These are phyloP conservation scores for Drosophila takahashii DNA, from an alignment of 1,140 invertebrate genomes.

Conservation along the genomic window DNA sequence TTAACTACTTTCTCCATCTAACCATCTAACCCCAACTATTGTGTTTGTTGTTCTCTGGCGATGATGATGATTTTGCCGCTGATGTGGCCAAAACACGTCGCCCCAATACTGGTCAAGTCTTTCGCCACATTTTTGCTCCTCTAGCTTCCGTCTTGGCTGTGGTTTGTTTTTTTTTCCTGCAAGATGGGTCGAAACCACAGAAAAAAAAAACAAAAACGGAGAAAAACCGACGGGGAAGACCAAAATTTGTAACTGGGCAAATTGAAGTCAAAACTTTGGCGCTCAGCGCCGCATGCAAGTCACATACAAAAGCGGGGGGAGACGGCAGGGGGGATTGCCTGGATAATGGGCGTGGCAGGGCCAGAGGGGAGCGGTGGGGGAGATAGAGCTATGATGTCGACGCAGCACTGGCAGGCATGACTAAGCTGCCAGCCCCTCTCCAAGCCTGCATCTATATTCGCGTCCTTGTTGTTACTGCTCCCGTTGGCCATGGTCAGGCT, in stretches of 20 bases:
- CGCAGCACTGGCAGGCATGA: constrained; percentile 70
- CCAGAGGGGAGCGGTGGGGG: neutral
- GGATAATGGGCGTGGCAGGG: constrained; percentile 6
- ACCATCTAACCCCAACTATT: neutral
- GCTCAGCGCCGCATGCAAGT: constrained; percentile 70
- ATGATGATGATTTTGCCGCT: constrained; percentile 44
- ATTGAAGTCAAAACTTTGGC: constrained; percentile 78
- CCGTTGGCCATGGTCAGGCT: constrained; percentile 50
- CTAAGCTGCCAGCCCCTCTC: constrained; percentile 50
- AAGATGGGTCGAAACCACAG: constrained; percentile 17
- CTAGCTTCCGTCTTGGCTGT: constrained; percentile 17
- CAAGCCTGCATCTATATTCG: constrained; percentile 29
- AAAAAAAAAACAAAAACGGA: constrained; percentile 1
- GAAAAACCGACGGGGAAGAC: constrained; percentile 41
- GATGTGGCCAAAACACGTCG: constrained; percentile 60
- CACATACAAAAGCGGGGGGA: constrained; percentile 52
- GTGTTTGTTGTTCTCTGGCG: constrained; percentile 5
- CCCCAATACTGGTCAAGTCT: constrained; percentile 55
- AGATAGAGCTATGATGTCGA: constrained; percentile 42
- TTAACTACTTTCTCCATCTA: constrained; percentile 15
- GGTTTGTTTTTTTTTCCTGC: constrained; percentile 16
- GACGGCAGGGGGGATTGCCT: constrained; percentile 1
- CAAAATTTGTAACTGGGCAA: constrained; percentile 72
- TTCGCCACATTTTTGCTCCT: constrained; percentile 54
- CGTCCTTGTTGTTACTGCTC: constrained; percentile 41